A percentile compares a stretch with the other conserved stretches of the same genome.
phyloP scores from a whole-genome alignment of 2,113 vertebrate genomes.

The Actenoides hombroni region DNA sequence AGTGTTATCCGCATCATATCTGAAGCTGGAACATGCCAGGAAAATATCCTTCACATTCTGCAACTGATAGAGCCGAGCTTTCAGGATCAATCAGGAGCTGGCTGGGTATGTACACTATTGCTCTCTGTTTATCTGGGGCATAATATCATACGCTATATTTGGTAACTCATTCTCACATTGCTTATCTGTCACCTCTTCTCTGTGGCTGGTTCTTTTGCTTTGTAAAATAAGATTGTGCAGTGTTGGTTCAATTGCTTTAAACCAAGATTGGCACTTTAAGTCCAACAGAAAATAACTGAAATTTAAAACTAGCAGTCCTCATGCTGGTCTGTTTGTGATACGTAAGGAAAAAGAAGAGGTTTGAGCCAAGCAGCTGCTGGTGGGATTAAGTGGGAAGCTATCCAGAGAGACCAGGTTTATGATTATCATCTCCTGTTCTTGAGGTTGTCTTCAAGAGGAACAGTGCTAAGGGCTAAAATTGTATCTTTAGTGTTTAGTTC shows the following conservation, averaged over 20 bases:
- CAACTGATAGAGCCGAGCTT: background rate
- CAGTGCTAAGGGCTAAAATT: background rate
- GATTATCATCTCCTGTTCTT: conserved; percentile 31
- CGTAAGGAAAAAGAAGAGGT: background rate
- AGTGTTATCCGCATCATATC: conserved; percentile 50
- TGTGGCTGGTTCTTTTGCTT: background rate
- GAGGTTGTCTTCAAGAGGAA: conserved; percentile 17
- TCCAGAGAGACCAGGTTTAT: conserved; percentile 35
- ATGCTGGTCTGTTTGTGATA: background rate
- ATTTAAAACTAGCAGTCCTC: conserved; percentile 1
- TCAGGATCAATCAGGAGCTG: conserved; percentile 32
- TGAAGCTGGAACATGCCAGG: conserved; percentile 41
- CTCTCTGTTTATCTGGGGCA: background rate
- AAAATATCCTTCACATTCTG: conserved; percentile 43
- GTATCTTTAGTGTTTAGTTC: background rate
- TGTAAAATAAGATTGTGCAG: background rate
- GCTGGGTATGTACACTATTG: background rate
- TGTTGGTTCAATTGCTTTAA: background rate
- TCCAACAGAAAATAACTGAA: conserved; percentile 11
- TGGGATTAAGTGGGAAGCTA: conserved; percentile 39
- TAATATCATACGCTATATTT: background rate
- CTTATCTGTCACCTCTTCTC: conserved; percentile 21
- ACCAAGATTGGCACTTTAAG: background rate
- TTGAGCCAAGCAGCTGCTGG: conserved; percentile 53
- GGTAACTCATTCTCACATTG: background rate